Base-by-base conservation (phyloP, 2,113 vertebrate species). In the Grammomys dolichurus region DNA sequence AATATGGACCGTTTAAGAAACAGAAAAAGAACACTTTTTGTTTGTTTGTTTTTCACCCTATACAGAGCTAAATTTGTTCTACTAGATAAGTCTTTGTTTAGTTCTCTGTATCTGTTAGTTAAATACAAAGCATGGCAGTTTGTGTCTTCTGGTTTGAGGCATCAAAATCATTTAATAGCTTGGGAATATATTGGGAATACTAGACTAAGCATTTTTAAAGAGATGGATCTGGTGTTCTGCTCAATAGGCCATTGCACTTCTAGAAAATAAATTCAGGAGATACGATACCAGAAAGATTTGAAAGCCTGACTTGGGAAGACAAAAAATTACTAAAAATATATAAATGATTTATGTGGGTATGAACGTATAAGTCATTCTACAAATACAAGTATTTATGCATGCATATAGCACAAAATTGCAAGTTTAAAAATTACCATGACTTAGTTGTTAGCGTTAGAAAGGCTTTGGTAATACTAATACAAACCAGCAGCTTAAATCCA, bases 151-250 rank as follows among this genome's bases (percentile, higher is more conserved):
- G 24, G 28, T 33, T n/a, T 81, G 93, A 96, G 14, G 26, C 22
- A 94, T 96, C 63, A 88, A 65, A 95, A 92, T 87, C 75, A 91
- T 94, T 92, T 51, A 94, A 92, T 58, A 87, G 60, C 51, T 78
- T 86, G 73, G 48, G 70, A 76, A 86, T 87, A 51, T 51, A 51
- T 87, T 90, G 6, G 46, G 9, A 96, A 65, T 28, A 89, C n/a
- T 82, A 12, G 31, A 80, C 10, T 88, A 81, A 90, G 72, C 14
- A n/a, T 10, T 48, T 92, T 89, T 93, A 67, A 69, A 95, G 63
- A 89, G 70, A 46, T 33, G 76, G 24, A 96, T 96, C 96, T 58
- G 63, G 3, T 87, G 69, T 93, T 48, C n/a, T 63, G 40, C 69
- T 33, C 13, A 75, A 72, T 84, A 93, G 73, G 46, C 48, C 33